Base-by-base conservation (phyloP, 1,140 invertebrate genomes). In the Drosophila virilis region DNA sequence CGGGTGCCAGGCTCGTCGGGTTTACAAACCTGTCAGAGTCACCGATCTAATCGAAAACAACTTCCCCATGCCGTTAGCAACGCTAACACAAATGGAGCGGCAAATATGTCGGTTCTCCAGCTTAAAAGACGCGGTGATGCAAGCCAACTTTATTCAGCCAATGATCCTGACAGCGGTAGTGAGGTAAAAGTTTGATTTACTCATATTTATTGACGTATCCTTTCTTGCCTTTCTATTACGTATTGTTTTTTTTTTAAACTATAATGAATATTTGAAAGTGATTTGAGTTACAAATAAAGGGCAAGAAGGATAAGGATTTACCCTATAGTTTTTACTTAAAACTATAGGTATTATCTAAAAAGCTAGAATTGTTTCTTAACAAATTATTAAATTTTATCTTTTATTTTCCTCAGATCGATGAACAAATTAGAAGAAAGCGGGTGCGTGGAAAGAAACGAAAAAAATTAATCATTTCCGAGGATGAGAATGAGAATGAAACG, bases 101-200 rank as follows among this genome's bases (percentile, higher is more conserved):
- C 67, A 12, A 64, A 68, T 6, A 86, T 68, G 52, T 71, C 71
- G 0, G 59, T 43, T 10, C 59, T 70, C 0, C 81, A 74, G 54
- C 74, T 92, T 83, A 70, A 91, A 90, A 61, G 91, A 85, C 69
- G 93, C 70, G 17, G 83, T 91, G 66, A 17, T 78, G 77, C 12
- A 83, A 90, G 54, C 62, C 78, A 54, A 10, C 15, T 57, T 15
- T 8, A 7, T 22, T 48, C 8, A 8, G 43, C 33, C 88, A 91
- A 33, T 79, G 92, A 65, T 67, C 92, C 48, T 42, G 48, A 65
- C 86, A 93, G 86, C 91, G 93, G 13, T 77, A 94, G 61, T 80
- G 82, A 72, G 93, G 93, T 67, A 94, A 92, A 52, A 13, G 4
- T 28, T 52, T 51, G n/a, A n/a, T 6, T 46, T 32, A 28, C 4